Percentiles rank a stretch among this genome's conserved stretches.
phyloP scores from a whole-genome alignment of 2,113 vertebrate species.

The Hemiscyllium ocellatum region DNA sequence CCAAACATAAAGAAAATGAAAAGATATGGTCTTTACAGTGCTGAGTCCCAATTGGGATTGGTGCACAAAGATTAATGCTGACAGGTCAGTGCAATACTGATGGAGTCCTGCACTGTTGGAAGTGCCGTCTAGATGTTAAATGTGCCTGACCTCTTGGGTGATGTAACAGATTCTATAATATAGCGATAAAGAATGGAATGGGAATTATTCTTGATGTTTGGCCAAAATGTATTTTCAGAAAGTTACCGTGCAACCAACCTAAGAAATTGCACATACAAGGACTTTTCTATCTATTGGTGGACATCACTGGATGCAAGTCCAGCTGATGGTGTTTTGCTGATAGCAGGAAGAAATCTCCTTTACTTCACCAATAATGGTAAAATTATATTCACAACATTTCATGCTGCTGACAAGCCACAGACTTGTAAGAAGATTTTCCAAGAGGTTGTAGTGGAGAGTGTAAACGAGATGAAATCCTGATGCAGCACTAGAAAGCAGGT shows the following conservation, averaged over 20 bases:
- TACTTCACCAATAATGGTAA: neutral
- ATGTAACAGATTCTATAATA: too few relatives aligned
- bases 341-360: neutral
- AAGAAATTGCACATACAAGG: neutral
- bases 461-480: constrained; percentile 9
- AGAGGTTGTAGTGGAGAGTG: neutral
- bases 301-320: neutral
- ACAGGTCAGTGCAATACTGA: neutral
- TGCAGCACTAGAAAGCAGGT: neutral
- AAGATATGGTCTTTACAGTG: too few relatives aligned
- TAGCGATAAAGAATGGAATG: too few relatives aligned
- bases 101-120: too few relatives aligned
- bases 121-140: too few relatives aligned
- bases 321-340: neutral
- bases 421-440: neutral
- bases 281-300: neutral
- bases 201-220: too few relatives aligned
- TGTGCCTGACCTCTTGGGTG: too few relatives aligned
- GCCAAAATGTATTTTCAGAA: neutral
- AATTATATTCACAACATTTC: neutral
- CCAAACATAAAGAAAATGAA: too few relatives aligned
- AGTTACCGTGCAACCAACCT: neutral
- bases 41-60: too few relatives aligned
- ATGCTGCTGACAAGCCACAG: neutral
- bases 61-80: neutral